A percentile compares a stretch with the other conserved stretches of the same genome.
Evolutionary conservation across 2,888 invertebrate species (phyloP).

Genomic region (Agrochola macilenta): DNA sequence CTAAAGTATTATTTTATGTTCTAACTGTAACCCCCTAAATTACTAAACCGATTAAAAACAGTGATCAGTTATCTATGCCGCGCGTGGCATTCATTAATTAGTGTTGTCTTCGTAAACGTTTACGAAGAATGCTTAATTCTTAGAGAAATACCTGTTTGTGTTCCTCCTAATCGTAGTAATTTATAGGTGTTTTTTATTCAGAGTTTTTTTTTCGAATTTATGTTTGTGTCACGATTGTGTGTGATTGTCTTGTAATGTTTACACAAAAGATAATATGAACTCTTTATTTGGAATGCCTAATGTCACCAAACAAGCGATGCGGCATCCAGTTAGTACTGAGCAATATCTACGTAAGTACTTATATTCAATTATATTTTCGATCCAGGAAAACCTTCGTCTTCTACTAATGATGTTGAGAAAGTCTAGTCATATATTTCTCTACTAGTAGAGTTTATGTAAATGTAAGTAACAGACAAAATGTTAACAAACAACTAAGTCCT

Average conservation of each 20-base stretch:
- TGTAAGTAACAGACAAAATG: not conserved
- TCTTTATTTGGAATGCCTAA: conserved; percentile 23
- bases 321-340: not conserved
- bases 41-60: conserved; percentile 17
- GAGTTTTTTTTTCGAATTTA: not conserved
- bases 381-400: conserved; percentile 3
- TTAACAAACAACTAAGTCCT: not conserved
- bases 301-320: conserved; percentile 27
- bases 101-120: conserved; percentile 5
- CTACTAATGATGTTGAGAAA: conserved; percentile 24
- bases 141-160: not conserved
- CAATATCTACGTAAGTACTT: not conserved
- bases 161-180: not conserved
- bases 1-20: not conserved
- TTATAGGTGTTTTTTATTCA: conserved; percentile 4
- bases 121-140: conserved; percentile 5
- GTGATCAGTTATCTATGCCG: conserved; percentile 2
- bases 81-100: conserved; percentile 31
- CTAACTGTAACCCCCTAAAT: not conserved
- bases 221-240: not conserved
- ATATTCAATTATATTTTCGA: not conserved
- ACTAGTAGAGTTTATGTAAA: conserved; percentile 1
- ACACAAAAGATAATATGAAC: conserved; percentile 24
- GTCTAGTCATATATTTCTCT: conserved; percentile 8
- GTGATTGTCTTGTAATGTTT: conserved; percentile 23